Evolutionary conservation across 2,888 invertebrate genomes (phyloP), one percentile per base, ranked within the genome.

Genomic region (Drosophila nr. medialis): DNA sequence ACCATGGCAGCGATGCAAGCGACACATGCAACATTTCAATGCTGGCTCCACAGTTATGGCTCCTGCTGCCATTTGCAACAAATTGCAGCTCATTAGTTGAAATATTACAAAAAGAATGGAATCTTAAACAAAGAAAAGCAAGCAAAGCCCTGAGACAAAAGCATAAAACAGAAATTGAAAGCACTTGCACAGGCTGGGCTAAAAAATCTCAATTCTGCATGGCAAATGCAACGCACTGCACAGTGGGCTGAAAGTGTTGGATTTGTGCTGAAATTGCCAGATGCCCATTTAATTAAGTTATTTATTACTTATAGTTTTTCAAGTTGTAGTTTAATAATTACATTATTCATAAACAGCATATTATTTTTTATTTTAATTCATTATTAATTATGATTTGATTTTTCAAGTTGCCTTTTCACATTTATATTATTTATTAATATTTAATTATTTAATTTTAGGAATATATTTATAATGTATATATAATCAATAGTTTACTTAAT

Each of bases 31-130:
- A 60, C 76, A 70, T 64, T 64, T 63, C 24, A 45, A 65, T 50
- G 40, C 24, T 15, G 56, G 36, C 30, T 15, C 7, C 36, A 29
- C 10, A 11, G 45, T 27, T 21, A 45, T 24, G 24, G 36, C n/a
- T 21, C 7, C 15, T 2, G 64, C 81, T 72, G 80, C 88, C 89
- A 79, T 65, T 88, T 83, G 85, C 73, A 75, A 75, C 87, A 87
- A 86, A 86, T 89, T 84, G 85, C 86, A 75, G 80, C 89, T 86
- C 86, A 89, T 89, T 89, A 86, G 89, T 74, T 81, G 71, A 73
- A 73, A 74, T 74, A 74, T 81, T 71, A 53, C 67, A 21, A 34
- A 58, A n/a, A 50, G 21, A 32, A 49, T 21, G 38, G 15, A 50
- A 30, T 24, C 24, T 15, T 15, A 24, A 45, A 18, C 21, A 36